Percentiles rank a stretch among this genome's conserved stretches.
Evolutionary conservation across 2,113 vertebrate genomes (phyloP).

Genomic region (Pholis gunnellus): DNA sequence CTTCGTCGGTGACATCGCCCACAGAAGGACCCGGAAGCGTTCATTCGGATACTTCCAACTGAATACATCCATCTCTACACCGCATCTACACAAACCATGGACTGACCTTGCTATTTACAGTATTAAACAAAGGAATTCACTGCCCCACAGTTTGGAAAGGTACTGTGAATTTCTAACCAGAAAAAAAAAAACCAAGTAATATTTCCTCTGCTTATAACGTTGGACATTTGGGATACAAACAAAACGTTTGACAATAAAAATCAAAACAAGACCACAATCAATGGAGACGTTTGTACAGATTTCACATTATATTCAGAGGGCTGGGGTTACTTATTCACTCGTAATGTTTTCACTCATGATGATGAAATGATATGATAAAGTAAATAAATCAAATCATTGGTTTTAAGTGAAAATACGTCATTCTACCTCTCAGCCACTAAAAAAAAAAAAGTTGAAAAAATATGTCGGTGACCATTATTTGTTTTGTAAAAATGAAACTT

Average conservation of each 20-base stretch:
- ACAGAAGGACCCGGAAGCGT: constrained; percentile 99
- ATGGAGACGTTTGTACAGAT: constrained; percentile 83
- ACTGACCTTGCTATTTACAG: constrained; percentile 80
- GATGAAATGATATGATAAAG: constrained; percentile 75
- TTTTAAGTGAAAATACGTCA: constrained; percentile 78
- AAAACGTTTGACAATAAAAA: constrained; percentile 79
- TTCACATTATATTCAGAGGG: constrained; percentile 84
- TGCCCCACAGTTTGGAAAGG: constrained; percentile 61
- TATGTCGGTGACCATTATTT: constrained; percentile 79
- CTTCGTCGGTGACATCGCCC: constrained; percentile 99
- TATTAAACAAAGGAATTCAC: constrained; percentile 76
- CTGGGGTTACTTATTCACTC: constrained; percentile 81
- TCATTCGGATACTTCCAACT: constrained; percentile 99
- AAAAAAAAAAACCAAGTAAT: constrained; percentile 51
- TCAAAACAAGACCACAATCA: constrained; percentile 49
- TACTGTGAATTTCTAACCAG: constrained; percentile 67
- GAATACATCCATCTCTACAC: constrained; percentile 86
- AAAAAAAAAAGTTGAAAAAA: constrained; percentile 74
- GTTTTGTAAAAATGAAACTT: constrained; percentile 83
- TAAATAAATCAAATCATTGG: constrained; percentile 77
- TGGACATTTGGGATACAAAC: constrained; percentile 83
- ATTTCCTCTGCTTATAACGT: constrained; percentile 71
- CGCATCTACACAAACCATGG: constrained; percentile 73
- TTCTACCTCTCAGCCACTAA: constrained; percentile 91
- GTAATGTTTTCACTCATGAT: constrained; percentile 76